Evolutionary conservation across 2,113 vertebrate species (phyloP), one percentile per base, ranked within the genome.

Genomic region (Coregonus clupeaformis): DNA sequence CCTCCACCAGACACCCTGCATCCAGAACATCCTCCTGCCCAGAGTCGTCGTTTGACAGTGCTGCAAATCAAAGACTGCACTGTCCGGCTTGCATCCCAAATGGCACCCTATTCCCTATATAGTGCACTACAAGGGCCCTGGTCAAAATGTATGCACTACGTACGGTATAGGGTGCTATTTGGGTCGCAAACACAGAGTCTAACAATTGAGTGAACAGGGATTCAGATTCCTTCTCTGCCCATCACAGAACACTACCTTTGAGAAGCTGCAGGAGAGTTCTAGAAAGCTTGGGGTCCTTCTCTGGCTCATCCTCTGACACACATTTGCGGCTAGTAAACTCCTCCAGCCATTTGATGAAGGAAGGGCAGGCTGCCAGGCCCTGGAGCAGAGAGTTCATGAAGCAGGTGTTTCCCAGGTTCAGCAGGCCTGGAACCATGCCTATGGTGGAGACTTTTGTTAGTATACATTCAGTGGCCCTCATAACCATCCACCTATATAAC

Each of bases 381-480:
- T 99, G 98, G n/a, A 99, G 95, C 87, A 99, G 78, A 0, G 98
- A 96, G 86, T 99, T 99, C 93, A 99, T 92, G 91, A 98, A 99
- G 73, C 97, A 98, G 2, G 97, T 98, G 90, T 98, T 98, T 0
- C 97, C 97, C 13, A 98, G 22, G 84, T 98, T 99, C 72, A 98
- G 88, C 0, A 99, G 93, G 24, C 98, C 98, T 0, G 97, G 98
- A 27, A 97, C 96, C 1, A 97, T 94, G 73, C 97, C 98, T 97
- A 63, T 5, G 67, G 42, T n/a, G 82, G 73, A 77, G 20, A 80
- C n/a, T 1, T 22, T 27, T 36, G 4, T 70, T 6, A 63, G 13
- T 18, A 68, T 25, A 14, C 49, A 52, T 16, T 52, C 49, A 52
- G n/a, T 13, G 47, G 6, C 25, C 20, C 16, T 27, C 20, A 55